A percentile compares a stretch with the other conserved stretches of the same genome.
These are phyloP conservation scores for Stichodactyla mertensii DNA, from an alignment of 64 coral and sea anemone genomes.

Conservation along the genomic window DNA sequence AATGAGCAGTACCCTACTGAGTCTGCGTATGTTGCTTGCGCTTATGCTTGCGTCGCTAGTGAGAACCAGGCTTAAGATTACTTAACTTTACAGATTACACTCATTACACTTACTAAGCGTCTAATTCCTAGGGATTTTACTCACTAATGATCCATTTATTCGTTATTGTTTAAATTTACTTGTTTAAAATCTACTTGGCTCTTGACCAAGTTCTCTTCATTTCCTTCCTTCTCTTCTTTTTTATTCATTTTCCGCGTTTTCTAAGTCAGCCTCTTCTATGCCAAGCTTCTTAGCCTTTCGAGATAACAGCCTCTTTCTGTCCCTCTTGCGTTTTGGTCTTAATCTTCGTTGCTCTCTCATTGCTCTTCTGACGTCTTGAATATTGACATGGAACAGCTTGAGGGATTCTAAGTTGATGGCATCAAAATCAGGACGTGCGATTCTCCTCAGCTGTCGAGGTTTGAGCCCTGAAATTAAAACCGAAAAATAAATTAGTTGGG, in stretches of 20 bases:
- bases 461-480: not conserved
- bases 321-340: not conserved
- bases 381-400: not conserved
- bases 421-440: not conserved
- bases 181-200: not conserved
- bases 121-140: not conserved
- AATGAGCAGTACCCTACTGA: no score
- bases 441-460: not conserved
- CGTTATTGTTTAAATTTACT: not conserved
- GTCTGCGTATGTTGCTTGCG: no score
- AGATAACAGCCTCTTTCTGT: not conserved
- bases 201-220: not conserved
- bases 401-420: not conserved
- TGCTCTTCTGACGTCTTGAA: not conserved
- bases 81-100: no score
- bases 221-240: not conserved
- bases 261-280: not conserved
- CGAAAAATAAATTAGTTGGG: not conserved
- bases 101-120: no score
- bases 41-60: no score
- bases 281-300: not conserved
- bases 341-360: not conserved
- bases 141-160: not conserved
- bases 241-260: not conserved
- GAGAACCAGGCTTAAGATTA: no score